phyloP scores from a whole-genome alignment of 2,113 vertebrate species.

The Phylloscopus trochiloides region DNA sequence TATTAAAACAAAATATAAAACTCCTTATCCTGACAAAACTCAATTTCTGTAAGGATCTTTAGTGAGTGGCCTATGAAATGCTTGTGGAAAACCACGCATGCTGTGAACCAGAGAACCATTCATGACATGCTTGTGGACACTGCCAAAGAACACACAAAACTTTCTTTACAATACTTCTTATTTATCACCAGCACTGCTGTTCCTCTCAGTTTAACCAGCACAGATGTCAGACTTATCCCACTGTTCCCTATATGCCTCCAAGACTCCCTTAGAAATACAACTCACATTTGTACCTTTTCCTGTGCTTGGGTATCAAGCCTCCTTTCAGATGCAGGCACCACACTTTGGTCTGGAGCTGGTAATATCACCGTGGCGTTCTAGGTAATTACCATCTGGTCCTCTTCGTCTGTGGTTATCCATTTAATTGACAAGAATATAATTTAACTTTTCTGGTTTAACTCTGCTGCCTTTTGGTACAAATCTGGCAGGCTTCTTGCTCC shows the following conservation, averaged over 20 bases:
- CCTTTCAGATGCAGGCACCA: neutral
- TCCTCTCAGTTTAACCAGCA: neutral
- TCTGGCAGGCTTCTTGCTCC: neutral
- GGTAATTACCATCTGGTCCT: neutral
- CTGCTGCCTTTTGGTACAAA: neutral
- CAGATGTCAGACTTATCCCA: neutral
- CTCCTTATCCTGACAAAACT: neutral
- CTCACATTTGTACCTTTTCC: neutral
- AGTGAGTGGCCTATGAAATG: neutral
- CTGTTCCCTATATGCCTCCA: neutral
- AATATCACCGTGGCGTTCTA: neutral
- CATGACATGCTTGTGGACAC: neutral
- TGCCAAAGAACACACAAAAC: neutral
- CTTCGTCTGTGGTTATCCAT: neutral
- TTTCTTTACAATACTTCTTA: neutral
- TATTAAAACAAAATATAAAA: neutral
- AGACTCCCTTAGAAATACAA: neutral
- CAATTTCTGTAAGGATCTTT: neutral
- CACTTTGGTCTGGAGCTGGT: neutral
- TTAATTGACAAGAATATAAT: neutral
- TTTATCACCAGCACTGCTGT: neutral
- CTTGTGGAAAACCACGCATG: accelerated
- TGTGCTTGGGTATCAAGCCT: neutral
- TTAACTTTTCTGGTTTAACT: neutral
- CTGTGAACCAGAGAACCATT: neutral